Evolutionary conservation across 2,888 invertebrate genomes (phyloP).

Genomic region (Cephus spinipes): DNA sequence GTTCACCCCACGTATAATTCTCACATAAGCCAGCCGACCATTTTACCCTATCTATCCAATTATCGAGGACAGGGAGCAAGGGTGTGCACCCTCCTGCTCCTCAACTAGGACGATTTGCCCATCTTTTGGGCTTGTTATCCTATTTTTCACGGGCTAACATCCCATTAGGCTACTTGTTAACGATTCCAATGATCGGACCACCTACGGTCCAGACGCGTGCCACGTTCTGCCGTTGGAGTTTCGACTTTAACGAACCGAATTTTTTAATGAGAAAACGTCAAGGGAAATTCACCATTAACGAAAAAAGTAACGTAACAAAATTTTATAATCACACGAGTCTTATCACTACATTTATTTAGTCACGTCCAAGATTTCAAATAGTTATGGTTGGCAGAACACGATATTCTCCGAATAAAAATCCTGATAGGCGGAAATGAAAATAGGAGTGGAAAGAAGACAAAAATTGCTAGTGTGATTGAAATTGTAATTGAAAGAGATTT

Average conservation of each 20-base stretch:
- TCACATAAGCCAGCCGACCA: not conserved
- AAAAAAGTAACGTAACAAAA: not conserved
- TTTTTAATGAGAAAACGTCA: slow-evolving; percentile 17
- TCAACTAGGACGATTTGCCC: not conserved
- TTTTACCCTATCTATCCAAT: slow-evolving; percentile 25
- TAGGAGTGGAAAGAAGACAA: not conserved
- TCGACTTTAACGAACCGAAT: slow-evolving; percentile 51
- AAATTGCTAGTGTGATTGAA: not conserved
- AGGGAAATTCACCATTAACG: not conserved
- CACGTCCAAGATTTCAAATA: not conserved
- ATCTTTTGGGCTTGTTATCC: slow-evolving; percentile 34
- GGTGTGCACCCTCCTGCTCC: slow-evolving; percentile 6
- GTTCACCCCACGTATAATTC: slow-evolving; percentile 11
- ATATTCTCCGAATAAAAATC: not conserved
- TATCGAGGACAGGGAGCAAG: slow-evolving; percentile 20
- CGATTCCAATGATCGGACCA: slow-evolving; percentile 50
- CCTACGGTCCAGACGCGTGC: slow-evolving; percentile 54
- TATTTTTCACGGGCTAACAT: slow-evolving; percentile 43
- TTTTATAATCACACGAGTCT: not conserved
- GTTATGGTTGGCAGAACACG: not conserved
- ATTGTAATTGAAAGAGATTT: not conserved
- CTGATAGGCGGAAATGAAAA: not conserved
- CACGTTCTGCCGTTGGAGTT: slow-evolving; percentile 37
- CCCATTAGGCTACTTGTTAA: slow-evolving; percentile 57
- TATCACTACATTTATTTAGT: not conserved